phyloP scores from a whole-genome alignment of 2,888 invertebrate species.

The Aproaerema taeniolella region DNA sequence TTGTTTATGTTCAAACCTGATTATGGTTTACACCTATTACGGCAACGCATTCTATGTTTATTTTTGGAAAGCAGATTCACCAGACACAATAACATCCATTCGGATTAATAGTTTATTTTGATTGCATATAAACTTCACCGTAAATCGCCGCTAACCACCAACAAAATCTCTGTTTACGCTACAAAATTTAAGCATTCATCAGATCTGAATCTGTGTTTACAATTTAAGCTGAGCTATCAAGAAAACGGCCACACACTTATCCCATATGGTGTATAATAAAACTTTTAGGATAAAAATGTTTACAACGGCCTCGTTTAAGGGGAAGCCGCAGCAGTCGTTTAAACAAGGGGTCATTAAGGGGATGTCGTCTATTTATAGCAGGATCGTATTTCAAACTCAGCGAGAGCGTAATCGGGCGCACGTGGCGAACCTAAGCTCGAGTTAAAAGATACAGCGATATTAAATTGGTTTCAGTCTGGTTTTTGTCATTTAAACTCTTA shows the following conservation, averaged over 20 bases:
- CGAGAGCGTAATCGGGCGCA: conserved; percentile 63
- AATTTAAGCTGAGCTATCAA: conserved; percentile 7
- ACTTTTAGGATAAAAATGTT: conserved; percentile 36
- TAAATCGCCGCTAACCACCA: conserved; percentile 9
- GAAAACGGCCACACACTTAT: conserved; percentile 30
- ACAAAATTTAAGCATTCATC: too few relatives aligned
- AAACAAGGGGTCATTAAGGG: conserved; percentile 60
- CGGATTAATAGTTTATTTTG: conserved; percentile 4
- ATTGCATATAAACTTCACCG: conserved; percentile 4
- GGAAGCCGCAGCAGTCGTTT: conserved; percentile 30
- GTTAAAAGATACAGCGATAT: background rate
- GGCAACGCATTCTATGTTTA: too few relatives aligned
- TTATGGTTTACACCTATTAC: too few relatives aligned
- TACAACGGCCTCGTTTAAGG: conserved; percentile 36
- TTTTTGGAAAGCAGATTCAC: too few relatives aligned
- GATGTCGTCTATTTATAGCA: conserved; percentile 48
- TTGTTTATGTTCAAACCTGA: too few relatives aligned
- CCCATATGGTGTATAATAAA: conserved; percentile 33
- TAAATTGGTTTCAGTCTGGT: background rate
- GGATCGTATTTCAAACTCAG: conserved; percentile 60
- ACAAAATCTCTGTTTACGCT: too few relatives aligned
- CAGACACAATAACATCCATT: background rate
- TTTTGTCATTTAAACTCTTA: too few relatives aligned
- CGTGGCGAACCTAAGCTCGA: conserved; percentile 37
- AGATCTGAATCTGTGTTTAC: conserved; percentile 18